Percentiles rank a stretch among this genome's conserved stretches.
Conservation (phyloP, 2,888 invertebrate species). For the Blastobasis adustella region DNA sequence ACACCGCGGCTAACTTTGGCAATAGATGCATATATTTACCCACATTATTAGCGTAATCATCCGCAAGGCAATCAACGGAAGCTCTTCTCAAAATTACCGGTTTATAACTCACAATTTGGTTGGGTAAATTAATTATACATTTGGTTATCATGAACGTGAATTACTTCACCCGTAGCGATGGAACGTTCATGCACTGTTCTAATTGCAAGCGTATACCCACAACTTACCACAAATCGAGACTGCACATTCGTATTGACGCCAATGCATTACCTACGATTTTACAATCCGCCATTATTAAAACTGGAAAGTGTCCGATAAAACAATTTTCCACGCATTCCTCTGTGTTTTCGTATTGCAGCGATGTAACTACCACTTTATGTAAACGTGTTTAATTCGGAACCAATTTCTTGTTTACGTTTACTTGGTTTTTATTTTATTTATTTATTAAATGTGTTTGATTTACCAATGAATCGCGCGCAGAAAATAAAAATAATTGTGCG, state of each 20-base stretch:
- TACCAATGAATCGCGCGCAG: too few relatives aligned
- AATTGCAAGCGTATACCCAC: constrained; percentile 19
- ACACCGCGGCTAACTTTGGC: constrained; percentile 29
- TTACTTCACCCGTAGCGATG: constrained; percentile 16
- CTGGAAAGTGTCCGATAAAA: constrained; percentile 24
- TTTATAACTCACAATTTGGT: constrained; percentile 10
- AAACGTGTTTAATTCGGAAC: neutral
- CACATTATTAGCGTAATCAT: constrained; percentile 45
- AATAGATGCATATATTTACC: constrained; percentile 52
- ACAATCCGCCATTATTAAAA: constrained; percentile 19
- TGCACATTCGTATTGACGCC: neutral
- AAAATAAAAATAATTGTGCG: too few relatives aligned
- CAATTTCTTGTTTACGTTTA: neutral
- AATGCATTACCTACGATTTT: constrained; percentile 15
- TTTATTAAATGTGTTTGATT: too few relatives aligned
- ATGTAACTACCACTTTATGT: too few relatives aligned
- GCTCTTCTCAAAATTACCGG: constrained; percentile 35
- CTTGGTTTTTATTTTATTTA: too few relatives aligned
- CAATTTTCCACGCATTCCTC: constrained; percentile 29
- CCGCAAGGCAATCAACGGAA: constrained; percentile 37
- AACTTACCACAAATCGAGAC: neutral
- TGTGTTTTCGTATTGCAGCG: constrained; percentile 1
- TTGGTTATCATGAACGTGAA: constrained; percentile 13
- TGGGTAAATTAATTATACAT: constrained; percentile 22
- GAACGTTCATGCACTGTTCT: constrained; percentile 23